Base-by-base conservation (phyloP, 2,113 vertebrate genomes). In the Herpetotheres cachinnans region DNA sequence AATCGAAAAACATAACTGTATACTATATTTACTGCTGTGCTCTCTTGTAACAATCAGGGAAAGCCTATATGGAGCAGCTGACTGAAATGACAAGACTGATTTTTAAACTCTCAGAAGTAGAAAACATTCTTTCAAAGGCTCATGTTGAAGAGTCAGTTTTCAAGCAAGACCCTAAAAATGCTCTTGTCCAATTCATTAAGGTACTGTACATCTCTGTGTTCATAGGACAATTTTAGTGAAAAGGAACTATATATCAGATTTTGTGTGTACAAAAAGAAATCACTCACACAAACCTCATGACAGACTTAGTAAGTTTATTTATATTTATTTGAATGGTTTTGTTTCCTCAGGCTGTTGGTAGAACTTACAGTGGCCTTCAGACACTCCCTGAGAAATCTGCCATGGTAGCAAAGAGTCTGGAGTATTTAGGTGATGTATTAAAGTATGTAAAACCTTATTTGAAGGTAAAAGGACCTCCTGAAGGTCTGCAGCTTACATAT, bases 361-460 rank as follows among this genome's bases (percentile, higher is more conserved):
- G 91, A 93, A 98, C 98, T 85, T 99, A 99, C 59, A 87, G 97
- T 66, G 97, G 97, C 80, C 98, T 99, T 92, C 98, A 99, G 90
- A 97, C 97, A n/a, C 92, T 99, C 82, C 69, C 98, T 63, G 99
- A 99, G 96, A 99, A 99, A 94, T 99, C 99, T 82, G 97, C 98
- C 90, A 98, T 99, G 99, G 98, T 99, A 65, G 97, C 98, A 96
- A 99, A 98, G 97, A 97, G 98, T 52, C 98, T 99, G 96, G 99
- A 99, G 91, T 99, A 99, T 92, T 98, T 99, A 34, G 99, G 99
- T 89, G 99, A 99, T 93, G 97, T 99, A 79, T 93, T 99, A 92
- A 99, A 99, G 95, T 98, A 99, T 15, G 98, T 99, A 65, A 99
- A 99, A 96, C 99, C 99, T 11, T 99, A 99, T 74, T 97, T 99